Evolutionary conservation across 2,797 vertebrate species (phyloP), one percentile per base, ranked within the genome.

Genomic region (Mus caroli): DNA sequence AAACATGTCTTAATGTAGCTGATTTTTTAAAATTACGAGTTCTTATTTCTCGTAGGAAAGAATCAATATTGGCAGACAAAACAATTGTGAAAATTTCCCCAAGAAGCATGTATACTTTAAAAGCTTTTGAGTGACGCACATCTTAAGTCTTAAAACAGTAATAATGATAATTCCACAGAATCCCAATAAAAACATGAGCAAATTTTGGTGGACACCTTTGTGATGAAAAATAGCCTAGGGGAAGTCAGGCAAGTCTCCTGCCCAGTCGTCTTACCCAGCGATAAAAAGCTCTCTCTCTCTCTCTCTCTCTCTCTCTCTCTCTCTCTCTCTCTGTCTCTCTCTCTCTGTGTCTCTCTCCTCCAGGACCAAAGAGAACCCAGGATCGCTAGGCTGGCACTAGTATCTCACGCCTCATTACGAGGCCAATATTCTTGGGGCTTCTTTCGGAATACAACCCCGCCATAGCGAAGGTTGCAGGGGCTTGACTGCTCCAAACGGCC

Each of bases 401-500:
- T 31, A 26, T 43, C 69, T 83, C 71, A 40, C 2, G 3, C 71
- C 83, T 77, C 84, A 8, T 6, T 52, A 54, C 28, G 58, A 90
- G n/a, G 58, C 54, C 67, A 54, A 24, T 11, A 40, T 96, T 64
- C 56, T 91, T 58, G 71, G 40, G 40, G 46, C 73, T 64, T 17
- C 78, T 22, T 50, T 43, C 82, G 58, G 96, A 64, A 92, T 91
- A 90, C 37, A 15, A 69, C 46, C 95, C 94, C 2, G 69, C 95
- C 84, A 97, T 97, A 80, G 87, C 97, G 50, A 94, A 97, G 97
- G 96, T 94, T 91, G 94, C 92, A 92, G 52, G 76, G 96, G 97
- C 92, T 91, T 96, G 96, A 96, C 95, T 92, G 93, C 91, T 97
- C 95, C 96, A 67, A 91, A 97, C 96, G 96, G 96, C 93, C 97